Evolutionary conservation across 2,113 vertebrate species (phyloP).

Genomic region (Sceloporus undulatus): DNA sequence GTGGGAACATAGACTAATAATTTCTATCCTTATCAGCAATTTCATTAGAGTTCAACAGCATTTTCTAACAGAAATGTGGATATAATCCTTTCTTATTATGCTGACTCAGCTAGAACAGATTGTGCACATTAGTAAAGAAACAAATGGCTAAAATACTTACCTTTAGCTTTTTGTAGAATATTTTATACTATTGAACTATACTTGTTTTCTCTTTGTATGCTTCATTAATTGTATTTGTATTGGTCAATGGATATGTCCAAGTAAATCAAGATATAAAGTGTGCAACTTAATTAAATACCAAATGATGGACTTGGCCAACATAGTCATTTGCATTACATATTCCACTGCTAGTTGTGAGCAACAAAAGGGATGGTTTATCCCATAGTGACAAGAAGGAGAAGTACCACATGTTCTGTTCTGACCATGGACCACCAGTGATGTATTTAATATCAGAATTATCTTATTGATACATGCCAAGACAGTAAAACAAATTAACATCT

Average conservation of each 20-base stretch:
- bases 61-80: not conserved
- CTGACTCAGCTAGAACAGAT: not conserved
- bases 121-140: constrained; percentile 17
- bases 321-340: too few species aligned
- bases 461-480: not conserved
- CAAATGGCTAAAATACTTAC: not conserved
- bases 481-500: too few species aligned
- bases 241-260: not conserved
- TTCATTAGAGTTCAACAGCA: constrained; percentile 4
- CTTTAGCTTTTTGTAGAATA: not conserved
- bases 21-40: constrained; percentile 31
- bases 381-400: too few species aligned
- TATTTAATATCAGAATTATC: not conserved
- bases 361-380: too few species aligned
- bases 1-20: not conserved
- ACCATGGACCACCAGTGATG: not conserved
- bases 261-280: not conserved
- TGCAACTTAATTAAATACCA: not conserved
- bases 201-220: not conserved
- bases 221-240: constrained; percentile 5
- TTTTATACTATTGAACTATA: not conserved
- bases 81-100: not conserved
- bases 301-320: not conserved
- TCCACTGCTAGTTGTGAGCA: too few species aligned
- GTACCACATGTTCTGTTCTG: too few species aligned